Base-by-base conservation (phyloP, 2,888 invertebrate genomes). In the Xanthostigma xanthostigma region DNA sequence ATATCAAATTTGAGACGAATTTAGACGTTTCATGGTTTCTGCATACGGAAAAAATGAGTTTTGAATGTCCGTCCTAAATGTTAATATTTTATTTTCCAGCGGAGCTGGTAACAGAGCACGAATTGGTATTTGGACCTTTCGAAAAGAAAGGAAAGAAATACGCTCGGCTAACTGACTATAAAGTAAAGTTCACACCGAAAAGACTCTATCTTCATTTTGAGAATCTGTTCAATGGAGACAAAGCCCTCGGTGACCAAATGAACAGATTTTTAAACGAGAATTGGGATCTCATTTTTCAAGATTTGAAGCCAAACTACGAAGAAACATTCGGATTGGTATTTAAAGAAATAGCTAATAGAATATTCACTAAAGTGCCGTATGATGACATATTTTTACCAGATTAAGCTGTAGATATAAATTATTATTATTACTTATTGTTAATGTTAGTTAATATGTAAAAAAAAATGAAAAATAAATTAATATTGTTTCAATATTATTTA, bases 211-310 rank as follows among this genome's bases (percentile, higher is more conserved):
- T 79, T 51, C 57, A 73, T 44, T 81, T 81, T 58, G 70, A 75
- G n/a, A 80, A 81, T 60, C 69, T 81, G 1, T 80, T 81, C 62
- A 71, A 74, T 46, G 78, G 77, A 0, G 78, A 81, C 60, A 70
- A 71, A 54, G 55, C 68, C 1, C 66, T 81, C 1, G 79, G 80
- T 33, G 73, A 77, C 17, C 75, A 76, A 52, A 78, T 82, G 78
- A 81, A 81, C 58, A 59, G 64, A 14, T 79, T 82, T 62, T 63
- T 83, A n/a, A 81, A 81, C 58, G 74, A 78, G 36, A 81, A 82
- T 58, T 75, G 79, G 44, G 75, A 79, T 27, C 63, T 77, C 1
- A 74, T 83, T 2, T 81, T 81, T 64, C 75, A 74, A 54, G 81
- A 81, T 59, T 59, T 82, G 38, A 78, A 80, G 57, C 68, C 69